Percentiles rank a stretch among this genome's conserved stretches.
Conservation (phyloP, 2,797 vertebrate genomes). For the Holocentrus rufus region DNA sequence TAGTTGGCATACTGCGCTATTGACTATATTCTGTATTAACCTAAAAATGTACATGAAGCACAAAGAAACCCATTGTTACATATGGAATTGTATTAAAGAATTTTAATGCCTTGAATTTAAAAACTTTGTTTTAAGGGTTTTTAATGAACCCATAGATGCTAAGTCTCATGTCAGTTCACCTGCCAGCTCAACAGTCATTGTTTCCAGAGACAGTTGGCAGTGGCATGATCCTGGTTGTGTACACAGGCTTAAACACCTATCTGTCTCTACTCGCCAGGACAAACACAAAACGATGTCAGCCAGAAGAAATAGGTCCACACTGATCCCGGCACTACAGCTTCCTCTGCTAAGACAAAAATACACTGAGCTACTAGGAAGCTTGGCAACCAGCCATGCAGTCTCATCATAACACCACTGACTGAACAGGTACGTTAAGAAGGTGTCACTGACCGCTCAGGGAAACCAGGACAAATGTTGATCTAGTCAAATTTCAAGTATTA, state of each 20-base stretch:
- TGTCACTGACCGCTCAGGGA: slow-evolving; percentile 4
- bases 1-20: no score
- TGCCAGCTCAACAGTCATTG: no score
- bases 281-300: no score
- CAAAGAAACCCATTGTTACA: no score
- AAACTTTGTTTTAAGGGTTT: no score
- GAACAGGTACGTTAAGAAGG: slow-evolving; percentile 28
- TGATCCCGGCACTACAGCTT: slow-evolving; percentile 31
- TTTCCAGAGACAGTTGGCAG: neutral
- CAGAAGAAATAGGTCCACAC: slow-evolving; percentile 20
- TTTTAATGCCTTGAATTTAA: no score
- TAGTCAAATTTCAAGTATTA: neutral
- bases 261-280: slow-evolving; percentile 8
- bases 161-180: no score
- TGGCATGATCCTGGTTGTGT: slow-evolving; percentile 27
- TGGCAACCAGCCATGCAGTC: slow-evolving; percentile 23
- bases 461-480: slow-evolving; percentile 24
- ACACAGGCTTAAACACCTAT: slow-evolving; percentile 12
- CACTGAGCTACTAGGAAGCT: slow-evolving; percentile 36
- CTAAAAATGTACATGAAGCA: no score
- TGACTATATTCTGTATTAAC: no score
- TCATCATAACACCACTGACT: slow-evolving; percentile 24
- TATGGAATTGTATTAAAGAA: no score
- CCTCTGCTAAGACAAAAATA: slow-evolving; percentile 27
- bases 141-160: no score